These are phyloP conservation scores for Pachyramphus minor DNA, from an alignment of 2,113 vertebrate species.

Conservation along the genomic window DNA sequence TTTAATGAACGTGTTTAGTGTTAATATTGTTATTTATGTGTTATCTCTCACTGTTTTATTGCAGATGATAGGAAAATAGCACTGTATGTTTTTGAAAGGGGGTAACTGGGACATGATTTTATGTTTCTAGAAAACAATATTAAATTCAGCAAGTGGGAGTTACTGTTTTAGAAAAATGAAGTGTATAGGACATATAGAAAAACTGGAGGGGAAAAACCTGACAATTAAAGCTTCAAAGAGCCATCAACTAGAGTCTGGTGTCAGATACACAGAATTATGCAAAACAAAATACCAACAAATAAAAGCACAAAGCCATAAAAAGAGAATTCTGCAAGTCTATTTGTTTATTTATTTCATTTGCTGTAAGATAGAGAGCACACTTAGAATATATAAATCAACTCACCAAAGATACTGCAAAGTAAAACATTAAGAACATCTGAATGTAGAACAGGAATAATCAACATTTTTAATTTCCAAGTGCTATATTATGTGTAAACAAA, in stretches of 20 bases:
- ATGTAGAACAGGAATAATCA: slow-evolving; percentile 26
- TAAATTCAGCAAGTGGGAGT: slow-evolving; percentile 13
- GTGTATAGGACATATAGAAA: background rate
- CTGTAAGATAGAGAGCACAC: background rate
- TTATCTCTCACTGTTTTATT: slow-evolving; percentile 46
- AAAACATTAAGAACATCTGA: slow-evolving; percentile 5
- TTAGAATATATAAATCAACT: background rate
- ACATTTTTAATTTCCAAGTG: slow-evolving; percentile 41
- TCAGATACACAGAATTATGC: slow-evolving; percentile 27
- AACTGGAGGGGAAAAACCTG: background rate
- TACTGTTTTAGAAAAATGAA: background rate
- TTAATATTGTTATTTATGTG: slow-evolving; percentile 55
- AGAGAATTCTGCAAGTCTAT: slow-evolving; percentile 1
- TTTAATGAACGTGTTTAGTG: slow-evolving; percentile 54
- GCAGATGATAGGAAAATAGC: slow-evolving; percentile 53
- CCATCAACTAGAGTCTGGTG: slow-evolving; percentile 21
- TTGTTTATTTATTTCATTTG: slow-evolving; percentile 51
- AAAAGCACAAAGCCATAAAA: slow-evolving; percentile 42
- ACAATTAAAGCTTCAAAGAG: slow-evolving; percentile 56
- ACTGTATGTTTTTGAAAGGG: slow-evolving; percentile 13
- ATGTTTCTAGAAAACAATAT: slow-evolving; percentile 13
- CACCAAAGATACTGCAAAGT: background rate
- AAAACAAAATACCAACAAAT: slow-evolving; percentile 21
- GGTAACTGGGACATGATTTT: slow-evolving; percentile 15
- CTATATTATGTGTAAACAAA: slow-evolving; percentile 50